Conservation (phyloP, 1,140 invertebrate genomes). For the Trissolcus basalis region DNA sequence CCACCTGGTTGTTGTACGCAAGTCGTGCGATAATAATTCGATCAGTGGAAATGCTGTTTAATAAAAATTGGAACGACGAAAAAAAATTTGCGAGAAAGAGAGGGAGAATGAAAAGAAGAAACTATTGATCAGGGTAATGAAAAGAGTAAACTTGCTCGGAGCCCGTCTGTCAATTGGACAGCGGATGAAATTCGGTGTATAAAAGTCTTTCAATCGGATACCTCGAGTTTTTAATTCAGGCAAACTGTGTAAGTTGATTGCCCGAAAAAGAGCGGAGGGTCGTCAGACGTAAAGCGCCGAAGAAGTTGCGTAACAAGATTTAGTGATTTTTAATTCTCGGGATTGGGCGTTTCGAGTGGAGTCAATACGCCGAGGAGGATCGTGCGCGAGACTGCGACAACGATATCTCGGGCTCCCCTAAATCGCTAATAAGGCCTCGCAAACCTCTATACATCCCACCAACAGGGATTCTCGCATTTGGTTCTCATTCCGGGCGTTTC, state of each 20-base stretch:
- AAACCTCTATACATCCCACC: conserved; percentile 70
- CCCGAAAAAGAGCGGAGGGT: conserved; percentile 27
- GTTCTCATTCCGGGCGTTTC: conserved; percentile 65
- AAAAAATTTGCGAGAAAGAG: no score
- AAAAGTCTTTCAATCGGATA: conserved; percentile 21
- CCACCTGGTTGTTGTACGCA: not conserved
- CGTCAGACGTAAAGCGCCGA: conserved; percentile 37
- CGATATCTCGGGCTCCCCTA: conserved; percentile 62
- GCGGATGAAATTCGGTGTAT: conserved; percentile 5
- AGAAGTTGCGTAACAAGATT: conserved; percentile 68
- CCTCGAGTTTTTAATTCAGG: conserved; percentile 51
- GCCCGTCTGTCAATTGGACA: conserved; percentile 1
- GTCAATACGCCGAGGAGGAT: conserved; percentile 55
- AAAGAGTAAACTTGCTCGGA: conserved; percentile 1
- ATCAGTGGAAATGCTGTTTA: not conserved
- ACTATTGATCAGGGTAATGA: conserved; percentile 9
- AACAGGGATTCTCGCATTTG: conserved; percentile 66
- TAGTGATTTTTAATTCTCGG: conserved; percentile 73
- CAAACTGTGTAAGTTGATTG: conserved; percentile 53
- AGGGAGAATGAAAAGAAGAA: not conserved
- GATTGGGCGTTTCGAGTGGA: conserved; percentile 50
- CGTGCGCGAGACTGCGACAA: conserved; percentile 15
- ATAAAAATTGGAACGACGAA: not conserved
- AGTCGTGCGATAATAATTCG: no score
- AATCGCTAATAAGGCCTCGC: conserved; percentile 72